A percentile compares a stretch with the other conserved stretches of the same genome.
These are phyloP conservation scores for Cladopsammia gracilis DNA, from an alignment of 64 coral and sea anemone species.

Conservation along the genomic window DNA sequence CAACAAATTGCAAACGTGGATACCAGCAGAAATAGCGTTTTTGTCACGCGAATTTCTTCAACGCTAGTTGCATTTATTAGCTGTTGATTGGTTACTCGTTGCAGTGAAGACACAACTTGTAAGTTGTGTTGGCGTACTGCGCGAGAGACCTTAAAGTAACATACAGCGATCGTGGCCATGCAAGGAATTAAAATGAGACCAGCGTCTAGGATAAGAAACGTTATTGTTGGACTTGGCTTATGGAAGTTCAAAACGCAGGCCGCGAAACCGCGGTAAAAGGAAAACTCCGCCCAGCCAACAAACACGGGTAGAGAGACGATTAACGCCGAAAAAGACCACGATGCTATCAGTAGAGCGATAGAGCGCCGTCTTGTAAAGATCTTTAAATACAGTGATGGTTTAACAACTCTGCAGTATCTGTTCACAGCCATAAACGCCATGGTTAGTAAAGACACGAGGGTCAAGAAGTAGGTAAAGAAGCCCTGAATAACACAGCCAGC, in stretches of 20 bases:
- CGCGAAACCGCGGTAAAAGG: slow-evolving; percentile 31
- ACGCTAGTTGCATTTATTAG: slow-evolving; percentile 19
- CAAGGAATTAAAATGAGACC: slow-evolving; percentile 12
- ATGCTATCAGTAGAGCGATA: not conserved
- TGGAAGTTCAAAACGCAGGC: slow-evolving; percentile 69
- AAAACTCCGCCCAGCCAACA: slow-evolving; percentile 54
- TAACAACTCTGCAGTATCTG: slow-evolving; percentile 88
- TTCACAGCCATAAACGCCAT: slow-evolving; percentile 88
- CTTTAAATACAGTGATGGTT: slow-evolving; percentile 76
- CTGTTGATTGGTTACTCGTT: not conserved
- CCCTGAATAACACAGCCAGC: slow-evolving; percentile 67
- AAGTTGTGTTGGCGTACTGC: slow-evolving; percentile 43
- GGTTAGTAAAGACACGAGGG: slow-evolving; percentile 75
- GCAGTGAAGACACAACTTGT: not conserved
- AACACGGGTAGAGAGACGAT: slow-evolving; percentile 17
- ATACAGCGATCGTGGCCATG: slow-evolving; percentile 14
- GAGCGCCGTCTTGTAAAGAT: slow-evolving; percentile 43
- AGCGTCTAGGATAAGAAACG: slow-evolving; percentile 20
- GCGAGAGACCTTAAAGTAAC: slow-evolving; percentile 38
- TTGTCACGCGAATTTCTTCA: slow-evolving; percentile 63
- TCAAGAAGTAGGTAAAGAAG: slow-evolving; percentile 74
- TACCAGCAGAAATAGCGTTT: slow-evolving; percentile 49
- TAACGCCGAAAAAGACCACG: slow-evolving; percentile 37
- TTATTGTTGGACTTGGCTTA: slow-evolving; percentile 2
- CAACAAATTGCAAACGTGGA: slow-evolving; percentile 51